These are phyloP conservation scores for Boloria euphrosyne DNA, from an alignment of 2,888 invertebrate species.

Conservation along the genomic window DNA sequence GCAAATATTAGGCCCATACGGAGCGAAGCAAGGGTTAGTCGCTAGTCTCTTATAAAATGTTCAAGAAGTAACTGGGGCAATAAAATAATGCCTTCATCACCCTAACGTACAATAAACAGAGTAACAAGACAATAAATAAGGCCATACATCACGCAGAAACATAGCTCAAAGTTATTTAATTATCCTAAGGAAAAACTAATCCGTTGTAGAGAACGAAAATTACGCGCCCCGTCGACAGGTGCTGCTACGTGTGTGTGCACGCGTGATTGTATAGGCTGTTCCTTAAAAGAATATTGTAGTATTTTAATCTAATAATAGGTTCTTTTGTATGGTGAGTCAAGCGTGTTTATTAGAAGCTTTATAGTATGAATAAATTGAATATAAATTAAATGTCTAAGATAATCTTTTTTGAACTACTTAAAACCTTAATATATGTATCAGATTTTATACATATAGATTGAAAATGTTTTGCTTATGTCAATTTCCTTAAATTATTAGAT, in stretches of 20 bases:
- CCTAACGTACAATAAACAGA: constrained; percentile 47
- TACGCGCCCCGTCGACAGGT: constrained; percentile 70
- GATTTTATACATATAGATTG: too few species aligned
- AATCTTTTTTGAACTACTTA: too few species aligned
- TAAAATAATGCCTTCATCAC: constrained; percentile 55
- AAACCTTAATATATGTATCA: too few species aligned
- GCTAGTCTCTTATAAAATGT: neutral
- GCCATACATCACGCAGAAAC: constrained; percentile 75
- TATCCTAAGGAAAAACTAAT: constrained; percentile 81
- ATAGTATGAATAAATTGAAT: too few species aligned
- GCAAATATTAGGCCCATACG: too few species aligned
- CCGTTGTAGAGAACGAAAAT: constrained; percentile 72
- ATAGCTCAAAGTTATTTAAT: constrained; percentile 82
- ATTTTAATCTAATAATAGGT: neutral
- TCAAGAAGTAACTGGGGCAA: constrained; percentile 40
- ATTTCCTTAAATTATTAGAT: too few species aligned
- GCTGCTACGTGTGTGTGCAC: constrained; percentile 54
- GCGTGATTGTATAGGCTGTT: constrained; percentile 58
- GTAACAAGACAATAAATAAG: constrained; percentile 73
- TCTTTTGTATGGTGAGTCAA: too few species aligned
- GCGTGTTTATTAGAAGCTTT: too few species aligned
- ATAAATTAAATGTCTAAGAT: too few species aligned
- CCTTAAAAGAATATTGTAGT: too few species aligned
- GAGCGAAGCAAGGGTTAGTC: neutral
- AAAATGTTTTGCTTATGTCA: too few species aligned